A percentile compares a stretch with the other conserved stretches of the same genome.
Conservation (phyloP, 2,797 vertebrate species). For the Anas capensis region DNA sequence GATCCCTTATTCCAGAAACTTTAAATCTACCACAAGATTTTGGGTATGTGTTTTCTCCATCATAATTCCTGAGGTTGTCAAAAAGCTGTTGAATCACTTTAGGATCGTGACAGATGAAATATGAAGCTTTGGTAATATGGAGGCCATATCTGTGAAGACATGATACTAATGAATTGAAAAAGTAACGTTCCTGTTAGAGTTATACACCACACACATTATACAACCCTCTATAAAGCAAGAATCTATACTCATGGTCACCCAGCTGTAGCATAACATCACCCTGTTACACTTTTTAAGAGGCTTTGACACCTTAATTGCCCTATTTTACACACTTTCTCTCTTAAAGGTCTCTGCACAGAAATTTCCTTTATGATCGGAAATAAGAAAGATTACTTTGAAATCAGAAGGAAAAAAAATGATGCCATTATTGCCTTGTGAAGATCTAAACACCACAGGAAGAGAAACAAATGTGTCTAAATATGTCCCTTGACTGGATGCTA, state of each 20-base stretch:
- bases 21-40: constrained; percentile 88
- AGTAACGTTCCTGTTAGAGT: background rate
- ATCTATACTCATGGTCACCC: background rate
- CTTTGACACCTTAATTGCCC: background rate
- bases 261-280: background rate
- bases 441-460: background rate
- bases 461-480: background rate
- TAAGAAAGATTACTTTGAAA: background rate
- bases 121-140: constrained; percentile 94
- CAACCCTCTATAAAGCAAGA: background rate
- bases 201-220: background rate
- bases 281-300: background rate
- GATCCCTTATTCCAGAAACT: constrained; percentile 88
- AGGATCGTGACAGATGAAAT: constrained; percentile 96
- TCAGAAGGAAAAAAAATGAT: background rate
- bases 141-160: constrained; percentile 89
- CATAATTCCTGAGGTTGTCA: constrained; percentile 88
- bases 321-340: background rate
- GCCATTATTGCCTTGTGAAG: background rate
- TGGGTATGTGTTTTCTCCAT: constrained; percentile 88
- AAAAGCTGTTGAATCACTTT: constrained; percentile 88
- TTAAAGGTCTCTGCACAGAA: background rate
- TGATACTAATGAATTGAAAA: background rate
- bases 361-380: background rate
- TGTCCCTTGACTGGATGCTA: background rate